These are phyloP conservation scores for Cetonia aurata DNA, from an alignment of 2,888 invertebrate species.

Conservation along the genomic window DNA sequence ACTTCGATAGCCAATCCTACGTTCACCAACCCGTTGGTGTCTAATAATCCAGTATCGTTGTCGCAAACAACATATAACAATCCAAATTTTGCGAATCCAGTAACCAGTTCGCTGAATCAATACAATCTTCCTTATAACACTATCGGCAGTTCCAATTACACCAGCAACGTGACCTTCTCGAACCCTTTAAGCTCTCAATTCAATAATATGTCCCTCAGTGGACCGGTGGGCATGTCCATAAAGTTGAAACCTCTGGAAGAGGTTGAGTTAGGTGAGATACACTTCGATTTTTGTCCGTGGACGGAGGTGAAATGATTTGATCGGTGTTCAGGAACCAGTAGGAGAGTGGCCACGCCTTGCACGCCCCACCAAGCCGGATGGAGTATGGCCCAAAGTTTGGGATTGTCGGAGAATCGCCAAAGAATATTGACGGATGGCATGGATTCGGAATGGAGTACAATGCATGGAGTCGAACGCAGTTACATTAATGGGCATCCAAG, in stretches of 20 bases:
- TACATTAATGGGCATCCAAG: conserved; percentile 66
- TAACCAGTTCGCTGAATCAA: conserved; percentile 65
- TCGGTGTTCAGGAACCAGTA: conserved; percentile 54
- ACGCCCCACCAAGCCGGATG: conserved; percentile 63
- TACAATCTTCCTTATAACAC: conserved; percentile 66
- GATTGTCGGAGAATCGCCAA: conserved; percentile 58
- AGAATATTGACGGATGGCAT: conserved; percentile 64
- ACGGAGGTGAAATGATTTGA: neutral
- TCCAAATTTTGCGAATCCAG: conserved; percentile 69
- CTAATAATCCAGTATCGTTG: conserved; percentile 60
- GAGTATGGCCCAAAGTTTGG: conserved; percentile 58
- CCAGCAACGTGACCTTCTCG: conserved; percentile 73
- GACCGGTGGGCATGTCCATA: conserved; percentile 72
- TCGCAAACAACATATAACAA: conserved; percentile 68
- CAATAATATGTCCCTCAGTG: conserved; percentile 67
- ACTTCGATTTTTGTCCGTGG: neutral
- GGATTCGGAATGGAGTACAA: conserved; percentile 64
- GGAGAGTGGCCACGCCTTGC: conserved; percentile 65
- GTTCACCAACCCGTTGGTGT: conserved; percentile 68
- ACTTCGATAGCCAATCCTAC: conserved; percentile 68
- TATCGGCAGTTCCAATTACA: conserved; percentile 59
- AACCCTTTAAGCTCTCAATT: conserved; percentile 74
- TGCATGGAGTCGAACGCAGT: conserved; percentile 59
- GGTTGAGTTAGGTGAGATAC: conserved; percentile 72
- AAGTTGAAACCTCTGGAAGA: conserved; percentile 82